Conservation (phyloP, 1,140 invertebrate species). For the Matsumurasca onukii region DNA sequence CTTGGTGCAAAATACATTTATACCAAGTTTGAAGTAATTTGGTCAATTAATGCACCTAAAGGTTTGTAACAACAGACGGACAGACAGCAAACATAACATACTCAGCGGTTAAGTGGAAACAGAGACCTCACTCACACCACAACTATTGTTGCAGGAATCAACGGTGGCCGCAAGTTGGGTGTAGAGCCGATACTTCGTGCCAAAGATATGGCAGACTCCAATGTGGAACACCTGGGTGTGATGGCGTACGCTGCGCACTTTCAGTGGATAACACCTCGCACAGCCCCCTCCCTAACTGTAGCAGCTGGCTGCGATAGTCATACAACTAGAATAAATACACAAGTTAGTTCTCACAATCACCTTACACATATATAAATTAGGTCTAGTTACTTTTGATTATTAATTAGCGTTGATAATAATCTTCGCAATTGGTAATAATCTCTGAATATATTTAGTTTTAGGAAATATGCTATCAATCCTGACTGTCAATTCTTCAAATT, state of each 20-base stretch:
- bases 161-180: conserved; percentile 65
- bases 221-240: conserved; percentile 93
- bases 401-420: not conserved
- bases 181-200: conserved; percentile 88
- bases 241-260: conserved; percentile 93
- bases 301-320: conserved; percentile 74
- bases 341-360: conserved; percentile 58
- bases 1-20: no score
- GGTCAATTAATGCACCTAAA: no score
- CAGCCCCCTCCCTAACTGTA: conserved; percentile 75
- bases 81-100: no score
- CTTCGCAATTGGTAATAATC: no score
- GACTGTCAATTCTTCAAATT: no score
- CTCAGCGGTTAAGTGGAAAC: no score
- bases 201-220: conserved; percentile 90
- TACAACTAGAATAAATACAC: conserved; percentile 78
- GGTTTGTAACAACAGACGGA: no score
- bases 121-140: no score
- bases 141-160: conserved; percentile 61
- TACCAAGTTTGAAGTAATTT: no score
- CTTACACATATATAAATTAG: not conserved
- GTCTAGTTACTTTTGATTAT: not conserved
- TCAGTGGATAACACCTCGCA: conserved; percentile 81
- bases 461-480: no score
- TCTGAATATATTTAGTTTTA: no score